Evolutionary conservation across 2,888 invertebrate genomes (phyloP).

Genomic region (Pristionchus entomophagus): DNA sequence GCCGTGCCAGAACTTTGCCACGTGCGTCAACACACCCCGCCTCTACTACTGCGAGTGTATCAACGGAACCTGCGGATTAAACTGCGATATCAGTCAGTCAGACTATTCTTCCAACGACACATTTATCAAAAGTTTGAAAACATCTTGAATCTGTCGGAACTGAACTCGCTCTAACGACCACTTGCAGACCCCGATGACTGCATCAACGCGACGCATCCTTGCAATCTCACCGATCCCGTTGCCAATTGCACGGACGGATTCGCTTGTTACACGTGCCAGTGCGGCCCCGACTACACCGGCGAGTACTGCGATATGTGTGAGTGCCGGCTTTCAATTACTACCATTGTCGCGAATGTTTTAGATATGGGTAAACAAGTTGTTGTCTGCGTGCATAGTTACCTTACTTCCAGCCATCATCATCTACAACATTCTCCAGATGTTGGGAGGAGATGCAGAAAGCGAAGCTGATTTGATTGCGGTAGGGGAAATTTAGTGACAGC

Average conservation of each 20-base stretch:
- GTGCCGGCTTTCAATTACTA: no score
- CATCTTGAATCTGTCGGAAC: not conserved
- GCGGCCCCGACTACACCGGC: conserved; percentile 5
- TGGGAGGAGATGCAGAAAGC: not conserved
- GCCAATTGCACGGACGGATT: conserved; percentile 32
- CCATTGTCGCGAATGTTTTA: no score
- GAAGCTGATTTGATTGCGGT: not conserved
- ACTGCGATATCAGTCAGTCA: conserved; percentile 35
- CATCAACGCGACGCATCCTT: not conserved
- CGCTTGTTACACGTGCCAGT: not conserved
- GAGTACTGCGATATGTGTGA: conserved; percentile 6
- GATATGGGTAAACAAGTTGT: no score
- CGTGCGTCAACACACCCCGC: conserved; percentile 15
- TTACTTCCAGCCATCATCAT: conserved; percentile 16
- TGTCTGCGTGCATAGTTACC: not conserved
- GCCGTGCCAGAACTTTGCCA: conserved; percentile 22
- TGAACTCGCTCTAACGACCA: not conserved
- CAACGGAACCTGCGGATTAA: not conserved
- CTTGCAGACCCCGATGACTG: conserved; percentile 12
- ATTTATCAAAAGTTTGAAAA: not conserved
- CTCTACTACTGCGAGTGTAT: conserved; percentile 10
- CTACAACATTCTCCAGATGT: conserved; percentile 4
- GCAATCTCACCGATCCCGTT: not conserved
- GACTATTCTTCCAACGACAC: not conserved
- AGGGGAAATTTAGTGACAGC: not conserved